Evolutionary conservation across 2,797 vertebrate species (phyloP).

Genomic region (Numenius phaeopus): DNA sequence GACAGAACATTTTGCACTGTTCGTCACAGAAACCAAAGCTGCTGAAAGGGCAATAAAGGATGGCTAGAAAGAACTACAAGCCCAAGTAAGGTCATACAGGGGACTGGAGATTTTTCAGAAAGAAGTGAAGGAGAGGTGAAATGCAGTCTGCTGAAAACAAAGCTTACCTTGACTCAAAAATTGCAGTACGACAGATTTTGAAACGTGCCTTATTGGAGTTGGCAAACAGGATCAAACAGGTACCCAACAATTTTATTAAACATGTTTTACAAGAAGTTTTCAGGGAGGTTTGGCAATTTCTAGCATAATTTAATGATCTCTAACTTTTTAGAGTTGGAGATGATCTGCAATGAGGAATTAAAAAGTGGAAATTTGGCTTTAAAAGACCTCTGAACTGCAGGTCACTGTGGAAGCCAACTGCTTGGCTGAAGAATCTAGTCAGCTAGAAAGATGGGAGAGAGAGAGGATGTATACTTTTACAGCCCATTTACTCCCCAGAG

Average conservation of each 20-base stretch:
- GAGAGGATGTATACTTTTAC: background rate
- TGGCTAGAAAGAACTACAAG: background rate
- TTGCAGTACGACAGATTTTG: background rate
- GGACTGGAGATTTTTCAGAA: background rate
- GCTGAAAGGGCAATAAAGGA: background rate
- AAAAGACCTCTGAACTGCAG: background rate
- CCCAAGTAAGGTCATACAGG: background rate
- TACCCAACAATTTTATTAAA: background rate
- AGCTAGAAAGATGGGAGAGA: background rate
- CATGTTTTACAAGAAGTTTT: background rate
- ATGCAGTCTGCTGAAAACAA: background rate
- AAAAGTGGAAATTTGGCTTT: background rate
- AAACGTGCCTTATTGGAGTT: accelerated
- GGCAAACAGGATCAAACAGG: background rate
- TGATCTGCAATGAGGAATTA: background rate
- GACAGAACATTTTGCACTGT: accelerated
- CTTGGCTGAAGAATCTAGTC: background rate
- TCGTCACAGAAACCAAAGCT: background rate
- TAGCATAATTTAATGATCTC: background rate
- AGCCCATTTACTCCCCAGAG: background rate
- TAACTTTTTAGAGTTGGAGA: background rate
- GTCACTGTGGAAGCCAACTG: background rate
- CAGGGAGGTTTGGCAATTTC: background rate
- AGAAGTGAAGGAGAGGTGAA: background rate
- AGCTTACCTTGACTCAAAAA: background rate